A percentile compares a stretch with the other conserved stretches of the same genome.
Evolutionary conservation across 2,888 invertebrate species (phyloP).

Genomic region (Chalcis sispes): DNA sequence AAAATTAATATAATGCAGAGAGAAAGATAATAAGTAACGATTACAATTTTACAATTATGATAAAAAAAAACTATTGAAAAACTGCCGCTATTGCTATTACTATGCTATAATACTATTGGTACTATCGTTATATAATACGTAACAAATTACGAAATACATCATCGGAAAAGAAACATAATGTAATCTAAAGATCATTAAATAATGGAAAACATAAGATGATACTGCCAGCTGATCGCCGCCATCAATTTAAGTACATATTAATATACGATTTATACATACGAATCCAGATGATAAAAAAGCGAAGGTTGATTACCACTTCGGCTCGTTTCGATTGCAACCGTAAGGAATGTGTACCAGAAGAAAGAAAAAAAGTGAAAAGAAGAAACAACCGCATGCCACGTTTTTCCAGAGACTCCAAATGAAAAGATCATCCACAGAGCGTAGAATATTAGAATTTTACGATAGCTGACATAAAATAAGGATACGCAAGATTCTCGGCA

Average conservation of each 20-base stretch:
- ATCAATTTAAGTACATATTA: constrained; percentile 47
- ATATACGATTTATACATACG: constrained; percentile 58
- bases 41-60: constrained; percentile 61
- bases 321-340: constrained; percentile 53
- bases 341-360: constrained; percentile 44
- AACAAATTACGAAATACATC: constrained; percentile 22
- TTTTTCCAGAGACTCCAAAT: constrained; percentile 47
- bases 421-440: constrained; percentile 19
- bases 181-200: constrained; percentile 47
- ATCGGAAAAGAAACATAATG: constrained; percentile 14
- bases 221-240: constrained; percentile 55
- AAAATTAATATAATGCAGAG: constrained; percentile 62
- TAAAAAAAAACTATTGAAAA: constrained; percentile 64
- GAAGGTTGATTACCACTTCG: constrained; percentile 53
- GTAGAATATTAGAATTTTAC: constrained; percentile 39
- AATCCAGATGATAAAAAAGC: constrained; percentile 40
- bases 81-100: constrained; percentile 65
- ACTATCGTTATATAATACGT: constrained; percentile 58
- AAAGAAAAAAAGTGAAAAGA: constrained; percentile 37
- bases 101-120: constrained; percentile 59
- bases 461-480: constrained; percentile 28
- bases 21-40: constrained; percentile 63
- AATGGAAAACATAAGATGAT: constrained; percentile 55
- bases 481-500: constrained; percentile 39
- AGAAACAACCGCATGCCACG: constrained; percentile 53